A percentile compares a stretch with the other conserved stretches of the same genome.
phyloP scores from a whole-genome alignment of 2,113 vertebrate species.

The Acanthochromis polyacanthus region DNA sequence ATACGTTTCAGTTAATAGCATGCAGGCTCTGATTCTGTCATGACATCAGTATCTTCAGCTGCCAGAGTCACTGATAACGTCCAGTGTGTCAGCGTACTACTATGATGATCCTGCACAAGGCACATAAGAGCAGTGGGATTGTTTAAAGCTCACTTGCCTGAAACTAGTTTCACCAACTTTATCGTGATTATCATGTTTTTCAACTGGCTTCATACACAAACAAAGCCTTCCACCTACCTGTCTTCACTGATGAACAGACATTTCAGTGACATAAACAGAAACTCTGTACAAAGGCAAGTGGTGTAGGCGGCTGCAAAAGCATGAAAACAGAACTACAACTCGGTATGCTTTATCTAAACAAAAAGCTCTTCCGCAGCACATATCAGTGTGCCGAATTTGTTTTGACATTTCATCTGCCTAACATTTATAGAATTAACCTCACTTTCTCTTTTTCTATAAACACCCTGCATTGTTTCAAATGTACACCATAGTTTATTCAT shows the following conservation, averaged over 20 bases:
- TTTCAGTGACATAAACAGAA: too few species aligned
- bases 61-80: slow-evolving; percentile 1
- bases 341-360: not conserved
- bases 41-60: slow-evolving; percentile 5
- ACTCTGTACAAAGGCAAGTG: not conserved
- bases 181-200: not conserved
- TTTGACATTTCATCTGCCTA: not conserved
- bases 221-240: slow-evolving; percentile 1
- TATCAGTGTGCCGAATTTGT: not conserved
- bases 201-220: slow-evolving; percentile 12
- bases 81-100: not conserved
- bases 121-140: not conserved
- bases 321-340: not conserved
- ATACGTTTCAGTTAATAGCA: not conserved
- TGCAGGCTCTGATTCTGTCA: slow-evolving; percentile 3
- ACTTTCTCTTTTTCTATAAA: not conserved
- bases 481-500: not conserved
- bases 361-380: not conserved
- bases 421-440: not conserved
- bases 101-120: not conserved
- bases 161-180: too few species aligned
- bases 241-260: not conserved
- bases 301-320: too few species aligned
- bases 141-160: too few species aligned
- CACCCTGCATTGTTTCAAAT: not conserved